Conservation (phyloP, 2,113 vertebrate species). For the Formicarius rufipectus region DNA sequence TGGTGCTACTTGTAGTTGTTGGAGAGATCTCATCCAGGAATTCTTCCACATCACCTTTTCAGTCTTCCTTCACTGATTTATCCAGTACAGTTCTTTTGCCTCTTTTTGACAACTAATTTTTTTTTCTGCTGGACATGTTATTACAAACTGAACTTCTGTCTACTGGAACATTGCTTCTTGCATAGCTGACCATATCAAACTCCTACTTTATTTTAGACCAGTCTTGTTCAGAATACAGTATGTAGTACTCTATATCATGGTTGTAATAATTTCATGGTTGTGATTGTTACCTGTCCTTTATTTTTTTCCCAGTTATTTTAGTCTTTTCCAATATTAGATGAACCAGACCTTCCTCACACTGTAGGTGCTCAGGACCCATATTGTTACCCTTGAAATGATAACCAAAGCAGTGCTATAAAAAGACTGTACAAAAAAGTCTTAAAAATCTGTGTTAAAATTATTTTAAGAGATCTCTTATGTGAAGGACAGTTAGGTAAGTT, state of each 20-base stretch:
- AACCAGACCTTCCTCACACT: neutral
- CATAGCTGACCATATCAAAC: neutral
- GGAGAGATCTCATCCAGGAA: neutral
- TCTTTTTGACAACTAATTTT: neutral
- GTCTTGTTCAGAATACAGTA: neutral
- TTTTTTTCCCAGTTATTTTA: constrained; percentile 8
- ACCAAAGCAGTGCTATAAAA: constrained; percentile 9
- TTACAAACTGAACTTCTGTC: neutral
- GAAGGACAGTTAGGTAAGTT: neutral
- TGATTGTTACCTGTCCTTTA: neutral
- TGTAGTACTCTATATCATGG: neutral
- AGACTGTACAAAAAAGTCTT: neutral
- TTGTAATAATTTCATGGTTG: neutral
- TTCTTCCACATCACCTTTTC: neutral
- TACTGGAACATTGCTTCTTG: neutral
- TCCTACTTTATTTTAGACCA: neutral
- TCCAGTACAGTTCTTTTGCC: neutral
- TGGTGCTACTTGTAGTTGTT: neutral
- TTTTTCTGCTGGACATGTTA: neutral
- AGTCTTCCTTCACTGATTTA: neutral
- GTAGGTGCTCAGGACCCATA: neutral
- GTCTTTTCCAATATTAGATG: neutral
- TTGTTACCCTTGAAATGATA: neutral
- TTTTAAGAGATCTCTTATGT: neutral
- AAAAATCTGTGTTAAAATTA: neutral